Evolutionary conservation across 2,888 invertebrate genomes (phyloP).

Genomic region (Melipona bicolor): DNA sequence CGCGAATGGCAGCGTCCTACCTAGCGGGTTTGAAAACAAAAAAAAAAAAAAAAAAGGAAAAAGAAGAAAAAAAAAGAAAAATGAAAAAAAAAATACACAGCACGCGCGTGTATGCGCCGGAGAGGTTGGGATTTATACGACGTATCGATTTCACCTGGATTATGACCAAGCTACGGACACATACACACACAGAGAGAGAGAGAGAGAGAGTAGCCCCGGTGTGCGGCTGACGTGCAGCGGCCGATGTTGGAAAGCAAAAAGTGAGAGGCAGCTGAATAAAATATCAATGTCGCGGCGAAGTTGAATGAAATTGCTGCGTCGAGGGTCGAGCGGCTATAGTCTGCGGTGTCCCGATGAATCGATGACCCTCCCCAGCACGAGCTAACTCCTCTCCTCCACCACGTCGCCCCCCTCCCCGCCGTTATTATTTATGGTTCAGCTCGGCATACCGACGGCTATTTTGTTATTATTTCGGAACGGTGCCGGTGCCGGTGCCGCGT

Average conservation of each 20-base stretch:
- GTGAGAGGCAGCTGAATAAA: constrained; percentile 41
- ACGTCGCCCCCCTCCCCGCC: background rate
- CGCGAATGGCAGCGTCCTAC: constrained; percentile 37
- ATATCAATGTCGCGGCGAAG: constrained; percentile 44
- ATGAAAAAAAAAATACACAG: constrained; percentile 14
- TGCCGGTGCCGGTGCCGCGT: too few relatives aligned
- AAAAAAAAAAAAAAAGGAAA: too few relatives aligned
- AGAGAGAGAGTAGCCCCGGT: too few relatives aligned
- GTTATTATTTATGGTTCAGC: background rate
- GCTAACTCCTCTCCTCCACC: background rate
- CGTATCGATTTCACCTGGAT: constrained; percentile 48
- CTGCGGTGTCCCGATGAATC: background rate
- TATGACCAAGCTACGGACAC: constrained; percentile 16
- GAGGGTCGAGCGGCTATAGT: background rate
- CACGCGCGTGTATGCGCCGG: background rate
- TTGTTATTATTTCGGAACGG: background rate
- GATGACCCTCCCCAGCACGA: background rate
- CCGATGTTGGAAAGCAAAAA: constrained; percentile 28
- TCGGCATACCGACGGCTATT: background rate
- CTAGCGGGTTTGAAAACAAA: too few relatives aligned
- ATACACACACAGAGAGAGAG: too few relatives aligned
- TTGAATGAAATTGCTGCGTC: constrained; percentile 34
- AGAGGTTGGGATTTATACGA: constrained; percentile 3
- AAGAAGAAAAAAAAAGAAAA: too few relatives aligned
- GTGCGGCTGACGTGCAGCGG: constrained; percentile 12